Base-by-base conservation (phyloP, 92 coral and sea anemone species). In the Zoanthus gigantus region DNA sequence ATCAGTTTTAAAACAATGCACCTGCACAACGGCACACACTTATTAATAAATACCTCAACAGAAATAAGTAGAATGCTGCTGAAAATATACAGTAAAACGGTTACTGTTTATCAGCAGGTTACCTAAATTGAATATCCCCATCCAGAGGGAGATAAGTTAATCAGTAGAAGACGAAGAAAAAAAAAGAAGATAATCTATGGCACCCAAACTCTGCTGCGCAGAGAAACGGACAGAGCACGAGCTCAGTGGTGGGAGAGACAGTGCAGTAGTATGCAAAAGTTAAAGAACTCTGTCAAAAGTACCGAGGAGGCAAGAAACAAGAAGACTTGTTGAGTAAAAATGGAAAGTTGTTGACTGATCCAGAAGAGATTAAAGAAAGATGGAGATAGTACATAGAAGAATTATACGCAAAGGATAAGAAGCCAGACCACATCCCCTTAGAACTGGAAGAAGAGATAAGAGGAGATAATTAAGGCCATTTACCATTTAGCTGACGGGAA, bases 341-440 rank as follows among this genome's bases (percentile, higher is more conserved):
- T 61, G 74, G 85, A 80, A 67, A 61, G 10, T 12, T 60, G 85
- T 67, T 80, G 85, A 77, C 85, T 13, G 85, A 86, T 42, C 17
- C 82, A 61, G 63, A 46, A 50, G 76, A 86, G 65, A 58, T 74
- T 65, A 74, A n/a, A 34, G 32, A 54, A 23, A 74, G 85, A 54
- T 23, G 72, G 83, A 86, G 65, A 78, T 75, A 86, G 84, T 86
- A 86, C 79, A 42, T 86, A 60, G 77, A 86, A 18, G 83, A 86
- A 47, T 30, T 86, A 65, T 74, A 86, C 69, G 83, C 89, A n/a
- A 86, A 76, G 69, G 83, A 63, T 37, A 83, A 86, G 89, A 86
- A 74, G 31, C 89, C 89, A 74, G 57, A 45, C 47, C 57, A 32
- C 37, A 74, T 86, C 57, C 85, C 74, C 82, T 29, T 54, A 74